Evolutionary conservation across 2,888 invertebrate species (phyloP), one percentile per base, ranked within the genome.

Genomic region (Biston betularia): DNA sequence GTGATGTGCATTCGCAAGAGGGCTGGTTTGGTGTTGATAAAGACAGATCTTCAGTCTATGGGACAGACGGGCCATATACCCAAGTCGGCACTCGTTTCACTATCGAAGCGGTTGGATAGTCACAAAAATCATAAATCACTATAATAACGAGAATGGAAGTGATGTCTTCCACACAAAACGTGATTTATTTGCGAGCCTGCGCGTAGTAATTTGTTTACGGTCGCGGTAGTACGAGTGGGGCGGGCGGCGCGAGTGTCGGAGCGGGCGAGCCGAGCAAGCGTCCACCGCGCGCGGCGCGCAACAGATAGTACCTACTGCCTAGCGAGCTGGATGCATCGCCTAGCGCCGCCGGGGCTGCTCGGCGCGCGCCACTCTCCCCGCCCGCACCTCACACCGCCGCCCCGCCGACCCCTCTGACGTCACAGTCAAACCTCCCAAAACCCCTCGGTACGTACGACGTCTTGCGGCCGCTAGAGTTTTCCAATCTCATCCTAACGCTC

Each of bases 271-370:
- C 78, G 79, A 76, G 70, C 74, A 83, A 85, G 89, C 92, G 89
- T 85, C 84, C 82, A 84, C 86, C 87, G 89, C 89, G 89, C 85
- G 85, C 89, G 84, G 86, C 88, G 92, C 89, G 91, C 90, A 89
- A 89, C 90, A 90, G 90, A 87, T 89, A 86, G 82, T 81, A 80
- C 78, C 73, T 81, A 86, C 82, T 81, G 80, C 77, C 73, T 81
- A 85, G 79, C 82, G 84, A 84, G 85, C 79, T 82, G 77, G 76
- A 75, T 75, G 73, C 70, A 71, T 66, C 74, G 77, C 76, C 79
- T 75, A 49, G 72, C 74, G 79, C 76, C 75, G 70, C 79, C 73
- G 77, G 79, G 78, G 79, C 76, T 76, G 79, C 79, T 74, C 82
- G 84, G 85, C 86, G 85, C 86, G 86, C 87, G 87, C 85, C 84